phyloP scores from a whole-genome alignment of 2,888 invertebrate genomes.

The Torymus auratus region DNA sequence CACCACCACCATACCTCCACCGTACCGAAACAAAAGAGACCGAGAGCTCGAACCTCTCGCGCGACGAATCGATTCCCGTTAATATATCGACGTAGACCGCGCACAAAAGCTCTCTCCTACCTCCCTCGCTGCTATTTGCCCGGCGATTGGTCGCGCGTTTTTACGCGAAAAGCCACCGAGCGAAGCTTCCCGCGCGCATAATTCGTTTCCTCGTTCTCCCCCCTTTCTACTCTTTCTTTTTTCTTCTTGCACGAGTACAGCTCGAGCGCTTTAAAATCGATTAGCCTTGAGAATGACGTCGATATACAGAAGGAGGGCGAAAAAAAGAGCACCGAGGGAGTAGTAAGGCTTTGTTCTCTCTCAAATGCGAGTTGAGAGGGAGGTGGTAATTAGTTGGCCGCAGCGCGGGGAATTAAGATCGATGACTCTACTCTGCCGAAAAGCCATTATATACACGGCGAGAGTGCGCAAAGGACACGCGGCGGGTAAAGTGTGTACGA shows the following conservation, averaged over 20 bases:
- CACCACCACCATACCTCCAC: not conserved
- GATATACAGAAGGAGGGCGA: conserved; percentile 12
- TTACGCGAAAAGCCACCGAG: conserved; percentile 32
- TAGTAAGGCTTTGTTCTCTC: conserved; percentile 6
- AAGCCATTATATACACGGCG: conserved; percentile 1
- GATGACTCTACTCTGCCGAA: conserved; percentile 47
- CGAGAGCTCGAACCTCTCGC: conserved; percentile 49
- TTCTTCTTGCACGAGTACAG: not conserved
- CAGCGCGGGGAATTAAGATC: conserved; percentile 39
- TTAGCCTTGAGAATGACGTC: conserved; percentile 45
- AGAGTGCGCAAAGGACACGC: not conserved
- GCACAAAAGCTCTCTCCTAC: conserved; percentile 61
- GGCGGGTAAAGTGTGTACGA: no score
- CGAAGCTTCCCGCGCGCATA: not conserved
- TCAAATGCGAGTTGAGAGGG: no score
- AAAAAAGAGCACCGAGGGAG: not conserved
- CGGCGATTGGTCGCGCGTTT: conserved; percentile 67
- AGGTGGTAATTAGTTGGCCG: conserved; percentile 14
- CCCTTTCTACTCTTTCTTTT: not conserved
- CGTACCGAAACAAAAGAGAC: conserved; percentile 47
- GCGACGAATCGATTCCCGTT: conserved; percentile 69
- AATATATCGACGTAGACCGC: conserved; percentile 65
- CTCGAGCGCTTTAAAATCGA: conserved; percentile 48
- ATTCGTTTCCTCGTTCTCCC: not conserved
- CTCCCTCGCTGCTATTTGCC: conserved; percentile 68